phyloP scores from a whole-genome alignment of 2,888 invertebrate genomes.

The Brachyptera risi region DNA sequence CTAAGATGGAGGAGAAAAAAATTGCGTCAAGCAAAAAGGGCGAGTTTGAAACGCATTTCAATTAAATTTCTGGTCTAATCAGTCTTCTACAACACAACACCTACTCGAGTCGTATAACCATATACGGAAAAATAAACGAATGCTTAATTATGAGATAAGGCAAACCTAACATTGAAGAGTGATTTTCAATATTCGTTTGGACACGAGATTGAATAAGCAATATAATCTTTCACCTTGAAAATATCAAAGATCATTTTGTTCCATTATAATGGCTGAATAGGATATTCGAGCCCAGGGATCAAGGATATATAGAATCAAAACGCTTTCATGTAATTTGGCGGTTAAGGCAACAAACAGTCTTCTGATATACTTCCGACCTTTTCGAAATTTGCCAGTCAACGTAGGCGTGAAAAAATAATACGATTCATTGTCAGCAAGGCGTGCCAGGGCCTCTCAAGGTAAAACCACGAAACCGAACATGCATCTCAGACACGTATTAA shows the following conservation, averaged over 20 bases:
- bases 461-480: neutral
- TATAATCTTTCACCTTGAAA: conserved; percentile 9
- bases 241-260: conserved; percentile 1
- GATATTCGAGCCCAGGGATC: conserved; percentile 1
- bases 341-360: neutral
- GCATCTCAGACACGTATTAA: neutral
- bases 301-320: conserved; percentile 8
- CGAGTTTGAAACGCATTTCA: too few species aligned
- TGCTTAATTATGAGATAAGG: too few species aligned
- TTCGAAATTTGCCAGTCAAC: neutral
- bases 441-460: conserved; percentile 4
- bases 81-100: too few species aligned
- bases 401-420: conserved; percentile 11
- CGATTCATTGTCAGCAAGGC: conserved; percentile 3
- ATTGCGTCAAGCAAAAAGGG: too few species aligned
- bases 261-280: neutral
- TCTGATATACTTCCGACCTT: conserved; percentile 13
- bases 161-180: too few species aligned
- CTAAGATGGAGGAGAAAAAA: too few species aligned
- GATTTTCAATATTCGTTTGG: too few species aligned
- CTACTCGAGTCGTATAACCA: too few species aligned
- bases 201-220: too few species aligned
- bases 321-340: conserved; percentile 13
- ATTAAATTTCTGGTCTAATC: too few species aligned
- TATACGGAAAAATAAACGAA: too few species aligned